phyloP scores from a whole-genome alignment of 1,140 invertebrate species.

The Cotesia typhae region DNA sequence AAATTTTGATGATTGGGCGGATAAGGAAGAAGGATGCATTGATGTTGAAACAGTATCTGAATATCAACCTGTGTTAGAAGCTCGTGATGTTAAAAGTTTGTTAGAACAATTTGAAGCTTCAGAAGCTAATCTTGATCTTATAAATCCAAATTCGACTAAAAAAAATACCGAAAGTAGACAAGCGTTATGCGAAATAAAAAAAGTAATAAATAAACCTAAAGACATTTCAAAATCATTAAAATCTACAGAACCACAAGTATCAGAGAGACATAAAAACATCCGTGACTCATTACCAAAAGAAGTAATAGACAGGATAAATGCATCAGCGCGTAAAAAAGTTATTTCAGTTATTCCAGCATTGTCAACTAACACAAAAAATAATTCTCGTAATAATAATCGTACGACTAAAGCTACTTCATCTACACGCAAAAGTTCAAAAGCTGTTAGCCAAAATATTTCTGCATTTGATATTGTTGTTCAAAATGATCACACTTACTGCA shows the following conservation, averaged over 20 bases:
- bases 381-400: constrained; percentile 51
- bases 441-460: constrained; percentile 40
- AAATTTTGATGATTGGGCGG: neutral
- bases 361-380: constrained; percentile 50
- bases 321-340: constrained; percentile 60
- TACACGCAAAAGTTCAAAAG: constrained; percentile 55
- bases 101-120: constrained; percentile 69
- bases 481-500: too few relatives aligned
- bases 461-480: constrained; percentile 8
- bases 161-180: constrained; percentile 4
- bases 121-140: constrained; percentile 45
- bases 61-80: constrained; percentile 61
- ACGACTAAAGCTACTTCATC: constrained; percentile 56
- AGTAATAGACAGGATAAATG: constrained; percentile 66
- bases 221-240: constrained; percentile 31
- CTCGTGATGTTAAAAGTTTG: constrained; percentile 65
- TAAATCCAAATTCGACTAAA: neutral
- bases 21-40: constrained; percentile 42
- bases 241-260: constrained; percentile 37
- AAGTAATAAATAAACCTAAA: neutral
- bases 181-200: neutral
- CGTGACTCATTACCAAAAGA: constrained; percentile 59
- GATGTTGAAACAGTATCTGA: constrained; percentile 47
- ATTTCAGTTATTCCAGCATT: constrained; percentile 65
- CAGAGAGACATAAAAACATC: constrained; percentile 57